A percentile compares a stretch with the other conserved stretches of the same genome.
phyloP scores from a whole-genome alignment of 2,113 vertebrate genomes.

The Phalacrocorax carbo region DNA sequence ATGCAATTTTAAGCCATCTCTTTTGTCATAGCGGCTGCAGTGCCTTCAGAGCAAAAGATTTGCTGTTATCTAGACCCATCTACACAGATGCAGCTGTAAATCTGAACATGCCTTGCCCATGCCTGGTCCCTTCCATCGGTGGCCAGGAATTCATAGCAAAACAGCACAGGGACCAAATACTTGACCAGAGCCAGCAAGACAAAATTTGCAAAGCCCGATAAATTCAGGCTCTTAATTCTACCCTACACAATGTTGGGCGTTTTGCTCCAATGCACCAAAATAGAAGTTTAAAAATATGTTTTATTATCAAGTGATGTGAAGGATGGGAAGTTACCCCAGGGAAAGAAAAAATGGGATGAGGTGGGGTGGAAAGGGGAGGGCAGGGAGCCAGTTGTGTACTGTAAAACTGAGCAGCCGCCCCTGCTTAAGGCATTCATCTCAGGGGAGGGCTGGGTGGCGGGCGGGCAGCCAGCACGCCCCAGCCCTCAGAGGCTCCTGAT shows the following conservation, averaged over 20 bases:
- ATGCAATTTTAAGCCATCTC: constrained; percentile 39
- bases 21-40: not conserved
- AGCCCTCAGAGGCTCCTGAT: not conserved
- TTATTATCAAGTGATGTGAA: not conserved
- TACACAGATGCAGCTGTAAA: not conserved
- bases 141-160: constrained; percentile 33
- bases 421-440: not conserved
- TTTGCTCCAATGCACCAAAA: not conserved
- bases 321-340: not conserved
- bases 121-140: not conserved
- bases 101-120: not conserved
- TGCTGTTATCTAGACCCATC: constrained; percentile 53
- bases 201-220: not conserved
- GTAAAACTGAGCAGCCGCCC: not conserved
- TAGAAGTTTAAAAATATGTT: not conserved
- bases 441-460: not conserved
- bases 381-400: not conserved
- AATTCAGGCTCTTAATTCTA: not conserved
- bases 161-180: not conserved
- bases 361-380: not conserved
- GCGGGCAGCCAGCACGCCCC: not conserved
- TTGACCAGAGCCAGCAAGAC: not conserved
- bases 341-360: not conserved
- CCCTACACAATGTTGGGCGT: fast-evolving
- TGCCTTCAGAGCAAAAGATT: constrained; percentile 35